Evolutionary conservation across 2,888 invertebrate genomes (phyloP), one percentile per base, ranked within the genome.

Genomic region (Acanthosepion esculentum): DNA sequence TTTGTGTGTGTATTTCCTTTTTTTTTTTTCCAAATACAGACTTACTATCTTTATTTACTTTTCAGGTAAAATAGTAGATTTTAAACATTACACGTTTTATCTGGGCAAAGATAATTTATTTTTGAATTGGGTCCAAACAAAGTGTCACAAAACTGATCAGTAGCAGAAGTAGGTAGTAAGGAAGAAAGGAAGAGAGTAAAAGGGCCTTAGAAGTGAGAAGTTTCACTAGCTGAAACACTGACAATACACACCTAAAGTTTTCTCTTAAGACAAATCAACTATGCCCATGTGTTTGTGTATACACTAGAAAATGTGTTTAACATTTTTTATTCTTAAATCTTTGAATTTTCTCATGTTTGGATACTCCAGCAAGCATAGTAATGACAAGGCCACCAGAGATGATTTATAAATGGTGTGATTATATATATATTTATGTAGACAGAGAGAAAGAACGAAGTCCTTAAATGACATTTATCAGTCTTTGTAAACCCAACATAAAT

Each of bases 41-140:
- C 78, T 78, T 78, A 15, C n/a, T 15, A 10, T 78, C 10, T 3
- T 41, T 78, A 33, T n/a, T 15, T 78, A 10, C 33, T 78, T 78
- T 78, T 78, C 78, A 78, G 78, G 78, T 78, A 78, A 78, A 78
- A 78, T 78, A 78, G 78, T 78, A n/a, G 78, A 78, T 78, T 78
- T 78, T 78, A 78, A 78, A 78, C 78, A 78, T 78, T n/a, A 15
- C 78, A 12, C n/a, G 15, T 78, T 78, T n/a, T 78, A 78, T 78
- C 78, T 78, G 10, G 18, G 78, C 78, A 33, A 12, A 78, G 78
- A 78, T 78, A 78, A 78, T 78, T 78, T 78, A 78, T 78, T 78
- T 78, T 78, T 78, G 78, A 78, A 78, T 78, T 33, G 4, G n/a
- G 33, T 78, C 78, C 78, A 78, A 78, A 78, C 78, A 78, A 78